Conservation (phyloP, 2,888 invertebrate genomes). For the Sepiola atlantica region DNA sequence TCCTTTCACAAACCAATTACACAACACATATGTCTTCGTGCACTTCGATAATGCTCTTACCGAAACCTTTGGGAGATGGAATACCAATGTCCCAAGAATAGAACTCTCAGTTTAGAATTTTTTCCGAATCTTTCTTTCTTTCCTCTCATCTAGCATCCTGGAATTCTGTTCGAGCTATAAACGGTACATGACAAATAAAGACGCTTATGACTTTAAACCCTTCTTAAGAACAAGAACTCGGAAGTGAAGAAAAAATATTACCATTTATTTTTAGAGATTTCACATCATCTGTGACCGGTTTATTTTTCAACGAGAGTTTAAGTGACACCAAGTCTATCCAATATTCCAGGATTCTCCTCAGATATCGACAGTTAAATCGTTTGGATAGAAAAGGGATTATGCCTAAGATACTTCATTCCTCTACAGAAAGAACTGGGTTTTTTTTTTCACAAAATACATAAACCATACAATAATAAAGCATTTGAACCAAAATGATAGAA, state of each 20-base stretch:
- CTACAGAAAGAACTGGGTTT: no score
- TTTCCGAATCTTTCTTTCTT: not conserved
- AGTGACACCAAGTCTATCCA: no score
- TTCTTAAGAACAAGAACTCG: not conserved
- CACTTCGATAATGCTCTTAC: not conserved
- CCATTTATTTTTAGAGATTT: no score
- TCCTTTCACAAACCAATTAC: not conserved
- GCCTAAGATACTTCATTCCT: no score
- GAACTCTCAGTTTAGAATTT: constrained; percentile 18
- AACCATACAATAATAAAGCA: no score
- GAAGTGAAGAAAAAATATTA: not conserved
- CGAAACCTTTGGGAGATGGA: constrained; percentile 22
- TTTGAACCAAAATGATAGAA: no score
- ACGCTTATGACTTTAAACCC: not conserved
- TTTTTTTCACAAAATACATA: no score
- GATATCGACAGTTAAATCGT: no score
- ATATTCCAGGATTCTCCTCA: no score
- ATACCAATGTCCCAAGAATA: constrained; percentile 32
- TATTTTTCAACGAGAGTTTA: no score
- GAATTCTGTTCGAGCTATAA: not conserved
- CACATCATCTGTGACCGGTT: no score
- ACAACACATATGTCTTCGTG: constrained; percentile 3
- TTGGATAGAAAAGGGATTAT: no score
- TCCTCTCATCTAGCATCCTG: not conserved
- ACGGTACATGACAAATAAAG: constrained; percentile 14